Evolutionary conservation across 1,140 invertebrate species (phyloP).

Genomic region (Cotesia vestalis): DNA sequence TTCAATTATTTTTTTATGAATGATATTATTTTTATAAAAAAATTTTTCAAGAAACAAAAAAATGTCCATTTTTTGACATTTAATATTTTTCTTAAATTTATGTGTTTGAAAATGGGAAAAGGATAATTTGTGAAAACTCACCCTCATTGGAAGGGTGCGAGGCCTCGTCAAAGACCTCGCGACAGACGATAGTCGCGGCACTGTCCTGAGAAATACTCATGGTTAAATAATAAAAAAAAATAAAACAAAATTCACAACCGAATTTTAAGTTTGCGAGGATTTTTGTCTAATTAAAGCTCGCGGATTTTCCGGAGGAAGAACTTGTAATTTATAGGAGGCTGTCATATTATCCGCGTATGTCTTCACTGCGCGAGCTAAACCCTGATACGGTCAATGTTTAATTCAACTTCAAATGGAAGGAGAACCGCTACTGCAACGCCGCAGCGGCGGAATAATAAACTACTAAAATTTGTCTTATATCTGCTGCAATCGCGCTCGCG

Average conservation of each 20-base stretch:
- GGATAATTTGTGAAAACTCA: slow-evolving; percentile 48
- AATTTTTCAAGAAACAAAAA: not conserved
- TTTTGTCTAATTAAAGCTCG: not conserved
- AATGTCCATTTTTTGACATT: not conserved
- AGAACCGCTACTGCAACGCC: slow-evolving; percentile 26
- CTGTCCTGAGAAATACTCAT: slow-evolving; percentile 65
- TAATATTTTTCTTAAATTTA: not conserved
- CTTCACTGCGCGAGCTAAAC: slow-evolving; percentile 30
- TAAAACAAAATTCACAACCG: not conserved
- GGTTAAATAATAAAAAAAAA: slow-evolving; percentile 30
- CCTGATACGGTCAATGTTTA: slow-evolving; percentile 58
- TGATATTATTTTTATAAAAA: not conserved
- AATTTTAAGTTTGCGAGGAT: not conserved
- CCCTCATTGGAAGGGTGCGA: slow-evolving; percentile 82
- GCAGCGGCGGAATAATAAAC: no score
- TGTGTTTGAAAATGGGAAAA: not conserved
- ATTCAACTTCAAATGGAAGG: slow-evolving; percentile 58
- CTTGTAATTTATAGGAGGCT: not conserved
- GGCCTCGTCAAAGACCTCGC: slow-evolving; percentile 83
- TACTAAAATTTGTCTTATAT: no score
- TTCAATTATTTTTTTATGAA: not conserved
- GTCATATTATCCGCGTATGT: slow-evolving; percentile 23
- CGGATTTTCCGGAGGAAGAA: not conserved
- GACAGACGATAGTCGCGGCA: slow-evolving; percentile 74
- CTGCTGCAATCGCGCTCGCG: no score